Evolutionary conservation across 92 coral and sea anemone species (phyloP), one percentile per base, ranked within the genome.

Genomic region (Pocillopora grandis): DNA sequence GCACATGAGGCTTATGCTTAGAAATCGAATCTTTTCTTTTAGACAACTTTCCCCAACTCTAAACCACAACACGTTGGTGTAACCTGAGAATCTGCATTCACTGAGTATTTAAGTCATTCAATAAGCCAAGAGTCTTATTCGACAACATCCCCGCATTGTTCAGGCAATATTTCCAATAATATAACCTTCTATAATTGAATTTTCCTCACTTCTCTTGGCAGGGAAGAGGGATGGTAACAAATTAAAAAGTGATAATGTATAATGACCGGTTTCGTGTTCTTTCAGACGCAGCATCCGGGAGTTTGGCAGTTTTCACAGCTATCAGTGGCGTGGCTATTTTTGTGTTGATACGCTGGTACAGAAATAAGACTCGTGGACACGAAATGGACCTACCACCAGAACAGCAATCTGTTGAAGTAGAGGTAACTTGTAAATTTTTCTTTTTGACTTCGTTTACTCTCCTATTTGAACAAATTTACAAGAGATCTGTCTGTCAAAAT

Each of bases 351-450:
- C 86, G 86, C 11, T 73, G 52, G 33, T 83, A 72, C 72, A 49
- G 64, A 73, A 62, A 31, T 17, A 52, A 70, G 23, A 48, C 79
- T 23, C 18, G 58, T 12, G 8, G 52, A 42, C 20, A 64, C 13
- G 72, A 23, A 17, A 72, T 83, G 86, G 80, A 83, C 0, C 86
- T 71, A 49, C 80, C 73, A 0, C 80, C 73, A 6, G 19, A 62
- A 8, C 63, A 59, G 18, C 86, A 83, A 62, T 83, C 86, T 73
- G 86, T 83, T 12, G 86, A 83, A 21, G 66, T 72, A 37, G 86
- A 83, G 86, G 86, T 83, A 64, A 73, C 35, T 20, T 13, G 56
- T 59, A 59, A 48, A 23, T 7, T 13, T 69, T 33, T 0, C 10
- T 15, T 14, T 35, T 33, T 15, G 62, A 12, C 55, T 15, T n/a